A percentile compares a stretch with the other conserved stretches of the same genome.
Conservation (phyloP, 2,113 vertebrate genomes). For the Lamprotornis superbus region DNA sequence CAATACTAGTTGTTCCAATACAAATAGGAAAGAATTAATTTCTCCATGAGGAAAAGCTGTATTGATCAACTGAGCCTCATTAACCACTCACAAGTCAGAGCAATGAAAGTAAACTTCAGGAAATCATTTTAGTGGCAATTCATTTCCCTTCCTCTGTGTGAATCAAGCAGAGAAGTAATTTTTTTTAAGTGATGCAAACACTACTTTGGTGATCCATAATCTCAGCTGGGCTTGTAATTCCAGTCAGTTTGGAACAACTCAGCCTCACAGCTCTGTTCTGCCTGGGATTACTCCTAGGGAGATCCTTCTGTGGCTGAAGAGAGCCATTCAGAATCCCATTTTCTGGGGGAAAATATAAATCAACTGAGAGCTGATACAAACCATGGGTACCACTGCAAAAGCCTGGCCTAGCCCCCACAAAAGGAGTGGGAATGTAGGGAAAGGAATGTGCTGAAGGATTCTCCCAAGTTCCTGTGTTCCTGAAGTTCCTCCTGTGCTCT, state of each 20-base stretch:
- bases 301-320: neutral
- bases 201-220: neutral
- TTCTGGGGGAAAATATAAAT: neutral
- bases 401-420: neutral
- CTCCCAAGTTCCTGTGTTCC: neutral
- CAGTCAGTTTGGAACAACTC: neutral
- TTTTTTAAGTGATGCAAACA: neutral
- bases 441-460: neutral
- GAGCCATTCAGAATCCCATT: neutral
- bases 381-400: neutral
- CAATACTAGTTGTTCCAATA: neutral
- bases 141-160: neutral
- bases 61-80: neutral
- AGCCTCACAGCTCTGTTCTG: neutral
- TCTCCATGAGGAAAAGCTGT: neutral
- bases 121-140: neutral
- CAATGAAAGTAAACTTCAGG: neutral
- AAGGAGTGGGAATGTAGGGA: neutral
- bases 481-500: neutral
- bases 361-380: neutral
- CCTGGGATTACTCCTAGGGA: neutral
- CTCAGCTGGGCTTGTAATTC: neutral
- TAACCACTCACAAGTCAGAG: neutral
- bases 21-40: neutral
- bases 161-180: neutral